Conservation (phyloP, 2,888 invertebrate species). For the Hofmannophila pseudospretella region DNA sequence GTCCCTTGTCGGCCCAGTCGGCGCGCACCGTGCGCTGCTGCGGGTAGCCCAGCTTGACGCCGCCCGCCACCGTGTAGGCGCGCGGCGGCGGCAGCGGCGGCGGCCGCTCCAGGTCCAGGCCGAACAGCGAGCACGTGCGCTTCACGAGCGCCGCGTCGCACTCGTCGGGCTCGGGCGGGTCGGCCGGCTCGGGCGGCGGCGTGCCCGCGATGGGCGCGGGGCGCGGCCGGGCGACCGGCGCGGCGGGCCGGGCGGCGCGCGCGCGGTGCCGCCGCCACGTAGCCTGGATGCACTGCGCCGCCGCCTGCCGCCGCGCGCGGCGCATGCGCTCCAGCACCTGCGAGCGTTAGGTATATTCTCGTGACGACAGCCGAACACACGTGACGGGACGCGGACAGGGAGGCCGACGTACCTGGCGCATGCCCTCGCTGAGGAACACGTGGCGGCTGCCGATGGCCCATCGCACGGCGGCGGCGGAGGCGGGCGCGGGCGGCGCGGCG, state of each 20-base stretch:
- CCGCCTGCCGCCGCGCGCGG: slow-evolving; percentile 85
- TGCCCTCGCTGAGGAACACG: slow-evolving; percentile 95
- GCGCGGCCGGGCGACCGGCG: slow-evolving; percentile 19
- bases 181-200: slow-evolving; percentile 95
- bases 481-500: slow-evolving; percentile 88
- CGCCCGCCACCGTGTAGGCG: slow-evolving; percentile 93
- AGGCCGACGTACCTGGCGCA: slow-evolving; percentile 90
- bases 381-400: slow-evolving; percentile 89
- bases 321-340: slow-evolving; percentile 92
- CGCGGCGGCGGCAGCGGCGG: slow-evolving; percentile 95
- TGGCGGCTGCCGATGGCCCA: slow-evolving; percentile 96
- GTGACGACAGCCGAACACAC: slow-evolving; percentile 87
- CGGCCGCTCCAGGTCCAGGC: slow-evolving; percentile 93
- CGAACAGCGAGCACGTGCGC: slow-evolving; percentile 93
- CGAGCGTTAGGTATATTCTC: background rate
- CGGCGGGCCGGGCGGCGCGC: slow-evolving; percentile 51
- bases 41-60: slow-evolving; percentile 94
- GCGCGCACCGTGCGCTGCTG: slow-evolving; percentile 94
- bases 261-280: slow-evolving; percentile 85
- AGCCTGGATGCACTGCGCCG: slow-evolving; percentile 90
- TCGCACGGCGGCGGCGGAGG: slow-evolving; percentile 78
- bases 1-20: slow-evolving; percentile 81
- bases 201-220: slow-evolving; percentile 82
- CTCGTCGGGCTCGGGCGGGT: slow-evolving; percentile 87
- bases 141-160: slow-evolving; percentile 93